These are phyloP conservation scores for Colaptes auratus DNA, from an alignment of 2,113 vertebrate species.

Conservation along the genomic window DNA sequence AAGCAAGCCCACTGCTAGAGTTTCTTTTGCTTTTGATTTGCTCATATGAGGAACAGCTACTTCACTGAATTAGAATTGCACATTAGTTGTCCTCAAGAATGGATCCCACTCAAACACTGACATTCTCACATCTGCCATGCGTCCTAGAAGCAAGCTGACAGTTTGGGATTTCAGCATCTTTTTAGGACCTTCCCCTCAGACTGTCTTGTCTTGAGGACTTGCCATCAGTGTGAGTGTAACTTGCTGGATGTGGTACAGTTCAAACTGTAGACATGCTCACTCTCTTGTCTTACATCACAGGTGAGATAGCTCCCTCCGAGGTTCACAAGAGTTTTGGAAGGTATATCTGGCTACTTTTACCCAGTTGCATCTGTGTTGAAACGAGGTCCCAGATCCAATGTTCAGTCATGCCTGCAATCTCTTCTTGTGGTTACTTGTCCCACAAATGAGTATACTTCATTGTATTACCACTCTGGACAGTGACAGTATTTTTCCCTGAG, in stretches of 20 bases:
- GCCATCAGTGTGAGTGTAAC: not conserved
- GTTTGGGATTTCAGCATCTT: not conserved
- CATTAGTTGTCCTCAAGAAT: not conserved
- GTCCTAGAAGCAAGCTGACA: not conserved
- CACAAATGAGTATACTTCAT: not conserved
- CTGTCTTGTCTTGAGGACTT: not conserved
- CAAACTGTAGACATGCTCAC: not conserved
- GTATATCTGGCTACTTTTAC: not conserved
- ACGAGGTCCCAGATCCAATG: not conserved
- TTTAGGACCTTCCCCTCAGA: not conserved
- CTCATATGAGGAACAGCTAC: not conserved
- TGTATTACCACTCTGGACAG: not conserved
- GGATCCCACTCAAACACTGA: not conserved
- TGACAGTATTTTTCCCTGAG: not conserved
- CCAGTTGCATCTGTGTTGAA: not conserved
- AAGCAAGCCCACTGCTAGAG: not conserved
- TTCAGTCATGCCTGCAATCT: not conserved
- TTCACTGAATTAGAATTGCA: not conserved
- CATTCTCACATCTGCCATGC: accelerated
- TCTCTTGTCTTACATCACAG: not conserved
- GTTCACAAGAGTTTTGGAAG: not conserved
- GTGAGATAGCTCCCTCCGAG: not conserved
- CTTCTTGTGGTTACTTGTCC: not conserved
- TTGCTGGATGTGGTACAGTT: not conserved
- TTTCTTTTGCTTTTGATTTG: not conserved